These are phyloP conservation scores for Chloroceryle inda DNA, from an alignment of 2,797 vertebrate species.

Conservation along the genomic window DNA sequence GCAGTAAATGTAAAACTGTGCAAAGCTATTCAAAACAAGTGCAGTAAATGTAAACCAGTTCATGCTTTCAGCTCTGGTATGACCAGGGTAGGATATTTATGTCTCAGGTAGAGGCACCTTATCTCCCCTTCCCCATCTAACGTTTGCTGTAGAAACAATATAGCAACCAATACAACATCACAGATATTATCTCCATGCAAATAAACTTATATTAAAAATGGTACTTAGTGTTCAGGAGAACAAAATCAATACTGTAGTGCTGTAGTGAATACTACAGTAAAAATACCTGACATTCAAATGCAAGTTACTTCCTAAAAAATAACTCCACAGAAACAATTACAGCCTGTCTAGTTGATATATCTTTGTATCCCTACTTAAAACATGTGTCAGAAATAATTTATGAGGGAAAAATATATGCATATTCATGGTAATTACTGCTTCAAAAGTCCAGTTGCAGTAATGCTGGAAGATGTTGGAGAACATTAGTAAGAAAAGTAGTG, in stretches of 20 bases:
- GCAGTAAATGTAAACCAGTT: neutral
- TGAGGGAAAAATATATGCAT: slow-evolving; percentile 15
- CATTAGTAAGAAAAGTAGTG: neutral
- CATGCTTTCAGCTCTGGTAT: neutral
- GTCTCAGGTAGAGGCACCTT: neutral
- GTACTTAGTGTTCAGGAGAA: neutral
- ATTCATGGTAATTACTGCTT: slow-evolving; percentile 47
- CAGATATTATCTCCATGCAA: neutral
- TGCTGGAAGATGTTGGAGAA: slow-evolving; percentile 15
- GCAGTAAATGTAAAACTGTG: neutral
- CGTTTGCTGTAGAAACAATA: slow-evolving; percentile 19
- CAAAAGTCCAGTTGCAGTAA: neutral
- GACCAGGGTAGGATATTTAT: neutral
- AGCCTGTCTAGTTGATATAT: neutral
- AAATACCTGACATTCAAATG: neutral
- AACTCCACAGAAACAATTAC: neutral
- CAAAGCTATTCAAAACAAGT: neutral
- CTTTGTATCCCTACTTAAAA: slow-evolving; percentile 39
- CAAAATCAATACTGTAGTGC: neutral
- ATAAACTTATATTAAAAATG: neutral
- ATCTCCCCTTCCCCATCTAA: neutral
- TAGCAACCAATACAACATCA: neutral
- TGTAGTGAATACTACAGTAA: neutral
- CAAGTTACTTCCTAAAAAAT: neutral
- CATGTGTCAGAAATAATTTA: slow-evolving; percentile 64